These are phyloP conservation scores for Mallotus villosus DNA, from an alignment of 2,797 vertebrate species.

Conservation along the genomic window DNA sequence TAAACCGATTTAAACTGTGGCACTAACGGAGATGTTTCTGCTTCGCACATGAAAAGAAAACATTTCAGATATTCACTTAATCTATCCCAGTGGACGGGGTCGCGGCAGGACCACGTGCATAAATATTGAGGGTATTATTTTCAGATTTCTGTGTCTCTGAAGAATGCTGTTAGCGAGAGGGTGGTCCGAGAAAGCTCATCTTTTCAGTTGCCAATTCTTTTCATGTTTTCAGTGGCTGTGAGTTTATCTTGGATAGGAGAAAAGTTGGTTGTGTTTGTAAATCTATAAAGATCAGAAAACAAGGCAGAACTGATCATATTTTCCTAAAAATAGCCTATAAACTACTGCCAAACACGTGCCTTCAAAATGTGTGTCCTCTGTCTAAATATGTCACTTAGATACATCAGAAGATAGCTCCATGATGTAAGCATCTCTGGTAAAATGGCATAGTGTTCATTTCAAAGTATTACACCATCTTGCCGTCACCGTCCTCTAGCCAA, in stretches of 20 bases:
- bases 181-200: conserved; percentile 17
- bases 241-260: conserved; percentile 19
- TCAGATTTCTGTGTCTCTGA: conserved; percentile 56
- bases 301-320: not conserved
- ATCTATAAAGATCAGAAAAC: conserved; percentile 24
- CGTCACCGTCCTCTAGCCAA: no score
- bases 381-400: not conserved
- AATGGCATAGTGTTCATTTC: no score
- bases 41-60: conserved; percentile 62
- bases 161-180: conserved; percentile 23
- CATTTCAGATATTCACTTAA: conserved; percentile 62
- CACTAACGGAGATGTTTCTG: conserved; percentile 41
- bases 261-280: conserved; percentile 29
- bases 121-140: conserved; percentile 67
- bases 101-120: conserved; percentile 67
- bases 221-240: not conserved
- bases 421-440: not conserved
- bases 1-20: conserved; percentile 36
- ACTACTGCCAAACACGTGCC: conserved; percentile 2
- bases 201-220: conserved; percentile 25
- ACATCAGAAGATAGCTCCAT: not conserved
- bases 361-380: no score
- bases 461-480: no score
- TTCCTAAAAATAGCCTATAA: not conserved
- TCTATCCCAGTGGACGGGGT: conserved; percentile 63